A percentile compares a stretch with the other conserved stretches of the same genome.
Evolutionary conservation across 64 coral and sea anemone genomes (phyloP).

Genomic region (Trachythela sp.): DNA sequence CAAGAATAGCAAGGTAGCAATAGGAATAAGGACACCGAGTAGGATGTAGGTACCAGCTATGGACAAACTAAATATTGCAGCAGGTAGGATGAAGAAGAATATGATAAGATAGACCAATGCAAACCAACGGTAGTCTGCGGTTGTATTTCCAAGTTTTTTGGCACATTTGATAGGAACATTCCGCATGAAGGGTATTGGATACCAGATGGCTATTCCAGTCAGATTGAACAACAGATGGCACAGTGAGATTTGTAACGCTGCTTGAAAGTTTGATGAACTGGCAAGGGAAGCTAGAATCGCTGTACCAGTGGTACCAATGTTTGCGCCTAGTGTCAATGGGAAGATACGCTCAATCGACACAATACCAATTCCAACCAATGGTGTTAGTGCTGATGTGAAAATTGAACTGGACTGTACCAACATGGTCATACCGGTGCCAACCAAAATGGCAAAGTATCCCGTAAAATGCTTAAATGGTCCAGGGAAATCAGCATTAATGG

Average conservation of each 20-base stretch:
- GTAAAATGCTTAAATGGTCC: constrained; percentile 56
- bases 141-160: constrained; percentile 57
- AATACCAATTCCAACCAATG: constrained; percentile 55
- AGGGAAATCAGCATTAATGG: constrained; percentile 57
- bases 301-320: constrained; percentile 62
- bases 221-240: constrained; percentile 64
- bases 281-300: constrained; percentile 59
- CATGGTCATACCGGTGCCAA: constrained; percentile 55
- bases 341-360: constrained; percentile 48
- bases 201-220: constrained; percentile 55
- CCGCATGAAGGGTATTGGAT: constrained; percentile 56
- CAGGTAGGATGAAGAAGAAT: constrained; percentile 42
- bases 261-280: neutral
- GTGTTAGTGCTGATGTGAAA: constrained; percentile 57
- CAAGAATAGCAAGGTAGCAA: constrained; percentile 22
- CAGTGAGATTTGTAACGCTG: constrained; percentile 43
- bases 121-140: constrained; percentile 59
- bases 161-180: constrained; percentile 43
- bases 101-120: constrained; percentile 49
- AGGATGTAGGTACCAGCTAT: constrained; percentile 47
- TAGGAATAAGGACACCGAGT: constrained; percentile 18
- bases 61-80: constrained; percentile 44
- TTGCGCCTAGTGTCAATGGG: constrained; percentile 57
- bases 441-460: constrained; percentile 51
- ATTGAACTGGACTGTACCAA: constrained; percentile 65